phyloP scores from a whole-genome alignment of 2,888 invertebrate genomes.

The Tachina lurida region DNA sequence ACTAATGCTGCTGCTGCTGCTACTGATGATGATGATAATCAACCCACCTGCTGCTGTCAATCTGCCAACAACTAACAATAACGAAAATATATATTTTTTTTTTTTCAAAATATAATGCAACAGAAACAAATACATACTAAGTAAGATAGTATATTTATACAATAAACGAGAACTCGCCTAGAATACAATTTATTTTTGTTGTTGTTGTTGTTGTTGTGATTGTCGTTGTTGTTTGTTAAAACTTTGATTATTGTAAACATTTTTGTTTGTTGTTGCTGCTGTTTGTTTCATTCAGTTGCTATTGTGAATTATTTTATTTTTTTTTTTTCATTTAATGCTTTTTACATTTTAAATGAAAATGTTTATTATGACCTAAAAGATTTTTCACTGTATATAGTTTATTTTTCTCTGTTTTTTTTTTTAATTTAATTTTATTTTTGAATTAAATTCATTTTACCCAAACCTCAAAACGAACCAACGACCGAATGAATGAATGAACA shows the following conservation, averaged over 20 bases:
- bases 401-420: constrained; percentile 2
- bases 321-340: constrained; percentile 4
- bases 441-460: constrained; percentile 41
- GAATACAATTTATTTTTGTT: constrained; percentile 12
- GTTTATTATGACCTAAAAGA: constrained; percentile 45
- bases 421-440: neutral
- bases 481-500: neutral
- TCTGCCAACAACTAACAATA: constrained; percentile 57
- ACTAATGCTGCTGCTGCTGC: neutral
- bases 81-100: constrained; percentile 24
- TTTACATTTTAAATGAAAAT: constrained; percentile 43
- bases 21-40: neutral
- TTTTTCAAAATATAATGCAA: constrained; percentile 38
- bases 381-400: constrained; percentile 27
- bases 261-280: constrained; percentile 32
- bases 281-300: constrained; percentile 18
- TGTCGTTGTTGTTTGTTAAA: constrained; percentile 30
- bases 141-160: constrained; percentile 9
- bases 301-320: constrained; percentile 45
- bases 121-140: constrained; percentile 6
- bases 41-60: constrained; percentile 69
- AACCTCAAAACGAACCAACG: neutral
- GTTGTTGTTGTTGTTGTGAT: neutral
- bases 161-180: constrained; percentile 43
- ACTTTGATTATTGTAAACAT: constrained; percentile 33